phyloP scores from a whole-genome alignment of 53 echinoderm and acorn worm species.

The Echinometra lucunter region DNA sequence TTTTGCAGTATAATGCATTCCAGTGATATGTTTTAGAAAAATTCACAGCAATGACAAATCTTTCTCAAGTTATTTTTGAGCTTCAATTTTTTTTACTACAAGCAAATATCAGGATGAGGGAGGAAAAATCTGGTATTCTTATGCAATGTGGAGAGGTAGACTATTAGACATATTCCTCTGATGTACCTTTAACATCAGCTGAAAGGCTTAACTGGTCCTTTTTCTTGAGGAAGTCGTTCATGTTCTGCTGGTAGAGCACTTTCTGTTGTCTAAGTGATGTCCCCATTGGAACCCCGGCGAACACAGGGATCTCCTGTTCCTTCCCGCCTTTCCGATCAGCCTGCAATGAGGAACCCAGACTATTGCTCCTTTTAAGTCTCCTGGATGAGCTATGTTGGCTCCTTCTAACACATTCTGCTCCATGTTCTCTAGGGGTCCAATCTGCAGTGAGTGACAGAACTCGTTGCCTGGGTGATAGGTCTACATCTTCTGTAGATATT shows the following conservation, averaged over 20 bases:
- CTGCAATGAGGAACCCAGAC: slow-evolving; percentile 8
- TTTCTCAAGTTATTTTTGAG: too few relatives aligned
- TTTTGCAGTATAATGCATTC: too few relatives aligned
- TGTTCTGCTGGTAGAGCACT: slow-evolving; percentile 66
- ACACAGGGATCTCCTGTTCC: slow-evolving; percentile 66
- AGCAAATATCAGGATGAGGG: too few relatives aligned
- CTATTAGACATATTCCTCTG: too few relatives aligned
- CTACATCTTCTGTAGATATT: slow-evolving; percentile 55
- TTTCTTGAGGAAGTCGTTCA: slow-evolving; percentile 59
- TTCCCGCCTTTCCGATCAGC: neutral
- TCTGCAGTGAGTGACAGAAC: neutral
- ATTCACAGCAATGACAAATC: too few relatives aligned
- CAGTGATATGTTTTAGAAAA: too few relatives aligned
- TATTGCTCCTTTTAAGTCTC: slow-evolving; percentile 57
- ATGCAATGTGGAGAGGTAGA: too few relatives aligned
- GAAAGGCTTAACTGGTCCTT: slow-evolving; percentile 36
- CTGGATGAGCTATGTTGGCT: neutral
- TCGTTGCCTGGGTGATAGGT: slow-evolving; percentile 24
- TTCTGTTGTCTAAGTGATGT: slow-evolving; percentile 79
- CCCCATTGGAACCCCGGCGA: slow-evolving; percentile 74
- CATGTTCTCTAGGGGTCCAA: neutral
- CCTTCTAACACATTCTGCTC: neutral
- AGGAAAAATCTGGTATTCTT: too few relatives aligned
- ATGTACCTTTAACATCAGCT: slow-evolving; percentile 41
- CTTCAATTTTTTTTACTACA: too few relatives aligned